These are phyloP conservation scores for Mechanitis messenoides DNA, from an alignment of 2,888 invertebrate species.

Conservation along the genomic window DNA sequence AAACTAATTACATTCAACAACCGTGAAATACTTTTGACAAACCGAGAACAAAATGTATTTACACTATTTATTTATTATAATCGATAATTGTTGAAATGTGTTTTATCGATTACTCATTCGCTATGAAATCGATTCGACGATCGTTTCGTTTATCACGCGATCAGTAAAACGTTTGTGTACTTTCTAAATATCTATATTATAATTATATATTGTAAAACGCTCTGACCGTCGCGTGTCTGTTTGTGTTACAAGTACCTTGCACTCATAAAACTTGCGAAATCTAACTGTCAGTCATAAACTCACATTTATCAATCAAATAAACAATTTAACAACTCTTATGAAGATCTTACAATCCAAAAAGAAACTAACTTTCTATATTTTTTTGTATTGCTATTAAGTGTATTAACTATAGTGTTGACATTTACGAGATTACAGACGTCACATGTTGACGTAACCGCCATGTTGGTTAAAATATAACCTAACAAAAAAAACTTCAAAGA, in stretches of 20 bases:
- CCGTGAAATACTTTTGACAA: conserved; percentile 68
- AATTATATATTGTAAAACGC: conserved; percentile 1
- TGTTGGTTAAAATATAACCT: too few species aligned
- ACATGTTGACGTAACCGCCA: too few species aligned
- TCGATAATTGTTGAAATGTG: conserved; percentile 64
- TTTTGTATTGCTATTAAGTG: too few species aligned
- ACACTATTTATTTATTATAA: conserved; percentile 58
- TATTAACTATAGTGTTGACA: too few species aligned
- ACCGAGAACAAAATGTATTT: conserved; percentile 55
- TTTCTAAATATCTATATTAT: neutral
- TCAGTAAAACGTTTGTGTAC: conserved; percentile 22
- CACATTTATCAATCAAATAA: conserved; percentile 3
- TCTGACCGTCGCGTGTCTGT: too few species aligned
- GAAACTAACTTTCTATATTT: too few species aligned
- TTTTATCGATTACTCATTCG: conserved; percentile 47
- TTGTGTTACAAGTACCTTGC: conserved; percentile 1
- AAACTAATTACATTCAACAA: conserved; percentile 58
- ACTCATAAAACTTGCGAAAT: neutral
- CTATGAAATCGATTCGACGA: conserved; percentile 57
- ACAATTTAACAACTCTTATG: neutral
- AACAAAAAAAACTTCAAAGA: too few species aligned
- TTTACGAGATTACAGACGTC: too few species aligned
- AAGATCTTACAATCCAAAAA: too few species aligned
- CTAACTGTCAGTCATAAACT: neutral
- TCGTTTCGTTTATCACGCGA: conserved; percentile 56